Evolutionary conservation across 37 sponge, comb jelly and placozoan species (phyloP).

Genomic region (Diacarnus erythraeanus): DNA sequence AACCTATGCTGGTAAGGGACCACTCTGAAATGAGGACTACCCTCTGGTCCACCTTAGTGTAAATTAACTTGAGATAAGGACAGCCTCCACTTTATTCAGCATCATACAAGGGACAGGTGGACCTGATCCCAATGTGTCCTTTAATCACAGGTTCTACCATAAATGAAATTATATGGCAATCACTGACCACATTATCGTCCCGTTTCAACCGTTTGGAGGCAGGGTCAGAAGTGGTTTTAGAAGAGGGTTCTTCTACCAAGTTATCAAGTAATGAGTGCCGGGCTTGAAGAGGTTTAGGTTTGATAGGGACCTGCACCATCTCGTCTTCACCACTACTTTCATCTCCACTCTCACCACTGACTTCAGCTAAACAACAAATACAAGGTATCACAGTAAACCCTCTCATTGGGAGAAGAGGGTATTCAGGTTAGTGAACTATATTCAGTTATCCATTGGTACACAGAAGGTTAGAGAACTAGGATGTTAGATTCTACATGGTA

Average conservation of each 20-base stretch:
- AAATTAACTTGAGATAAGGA: too few species aligned
- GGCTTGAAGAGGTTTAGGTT: conserved; percentile 39
- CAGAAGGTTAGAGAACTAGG: too few species aligned
- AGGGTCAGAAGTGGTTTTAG: neutral
- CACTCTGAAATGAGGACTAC: too few species aligned
- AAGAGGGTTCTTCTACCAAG: conserved; percentile 18
- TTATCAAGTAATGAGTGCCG: conserved; percentile 35
- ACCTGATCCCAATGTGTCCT: too few species aligned
- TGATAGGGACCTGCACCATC: neutral
- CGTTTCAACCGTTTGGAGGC: conserved; percentile 33
- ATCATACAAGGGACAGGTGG: too few species aligned
- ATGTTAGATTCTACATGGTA: too few species aligned
- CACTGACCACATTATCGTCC: conserved; percentile 14
- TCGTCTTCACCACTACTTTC: conserved; percentile 31
- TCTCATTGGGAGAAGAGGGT: neutral
- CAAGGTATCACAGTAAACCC: neutral
- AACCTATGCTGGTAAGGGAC: too few species aligned
- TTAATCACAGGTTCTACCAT: too few species aligned
- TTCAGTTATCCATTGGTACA: neutral
- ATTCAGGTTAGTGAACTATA: too few species aligned
- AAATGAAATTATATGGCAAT: neutral
- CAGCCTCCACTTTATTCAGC: too few species aligned
- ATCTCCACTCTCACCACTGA: conserved; percentile 39
- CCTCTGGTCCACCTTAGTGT: too few species aligned
- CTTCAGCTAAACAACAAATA: conserved; percentile 15